Evolutionary conservation across 2,888 invertebrate genomes (phyloP).

Genomic region (Drosophila ochracea): DNA sequence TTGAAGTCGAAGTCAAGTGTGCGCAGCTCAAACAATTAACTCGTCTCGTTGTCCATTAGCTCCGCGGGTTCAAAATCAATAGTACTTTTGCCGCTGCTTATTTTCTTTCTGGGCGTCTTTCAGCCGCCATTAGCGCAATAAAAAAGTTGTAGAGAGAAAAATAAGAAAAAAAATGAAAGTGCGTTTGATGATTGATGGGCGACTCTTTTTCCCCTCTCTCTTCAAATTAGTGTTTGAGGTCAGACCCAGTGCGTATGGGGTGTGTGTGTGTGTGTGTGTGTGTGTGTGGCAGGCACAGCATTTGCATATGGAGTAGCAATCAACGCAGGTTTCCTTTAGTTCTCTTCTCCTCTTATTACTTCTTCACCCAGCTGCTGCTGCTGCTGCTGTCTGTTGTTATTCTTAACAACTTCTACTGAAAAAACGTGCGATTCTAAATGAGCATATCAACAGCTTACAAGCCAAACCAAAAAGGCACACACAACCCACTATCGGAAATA

Average conservation of each 20-base stretch:
- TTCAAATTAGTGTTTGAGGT: conserved; percentile 64
- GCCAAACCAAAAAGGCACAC: conserved; percentile 45
- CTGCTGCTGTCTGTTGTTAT: conserved; percentile 24
- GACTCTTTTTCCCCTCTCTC: conserved; percentile 15
- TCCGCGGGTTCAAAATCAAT: conserved; percentile 67
- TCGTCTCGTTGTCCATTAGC: conserved; percentile 73
- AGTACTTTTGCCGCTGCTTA: conserved; percentile 58
- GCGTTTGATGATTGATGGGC: conserved; percentile 74
- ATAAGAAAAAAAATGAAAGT: conserved; percentile 69
- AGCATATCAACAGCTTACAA: conserved; percentile 81
- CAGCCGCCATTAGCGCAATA: conserved; percentile 33
- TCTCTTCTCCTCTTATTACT: not conserved
- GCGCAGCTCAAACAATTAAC: conserved; percentile 73
- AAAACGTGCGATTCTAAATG: conserved; percentile 82
- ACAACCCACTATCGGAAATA: conserved; percentile 14
- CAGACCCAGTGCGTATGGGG: conserved; percentile 47
- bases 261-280: conserved; percentile 1
- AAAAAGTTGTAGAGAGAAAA: conserved; percentile 7
- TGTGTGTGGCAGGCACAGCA: conserved; percentile 35
- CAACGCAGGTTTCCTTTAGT: conserved; percentile 36
- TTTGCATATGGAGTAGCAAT: conserved; percentile 66
- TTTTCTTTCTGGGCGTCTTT: conserved; percentile 34
- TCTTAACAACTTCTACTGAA: conserved; percentile 80
- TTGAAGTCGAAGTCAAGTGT: conserved; percentile 59
- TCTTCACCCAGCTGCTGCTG: conserved; percentile 17